Percentiles rank a stretch among this genome's conserved stretches.
Conservation (phyloP, 2,797 vertebrate genomes). For the Ceyx erithaca region DNA sequence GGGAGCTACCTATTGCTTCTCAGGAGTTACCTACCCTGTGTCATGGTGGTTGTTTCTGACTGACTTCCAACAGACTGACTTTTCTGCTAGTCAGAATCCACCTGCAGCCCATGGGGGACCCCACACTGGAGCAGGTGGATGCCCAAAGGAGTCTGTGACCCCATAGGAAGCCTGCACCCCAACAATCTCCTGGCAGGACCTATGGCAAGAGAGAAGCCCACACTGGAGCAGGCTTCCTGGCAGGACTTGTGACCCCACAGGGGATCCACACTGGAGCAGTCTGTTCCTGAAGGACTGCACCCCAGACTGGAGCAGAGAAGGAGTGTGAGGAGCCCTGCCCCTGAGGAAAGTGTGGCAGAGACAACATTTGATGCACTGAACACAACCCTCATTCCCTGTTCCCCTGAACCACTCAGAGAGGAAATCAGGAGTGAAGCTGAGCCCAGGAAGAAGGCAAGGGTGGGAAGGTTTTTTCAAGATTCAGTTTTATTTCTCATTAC, state of each 20-base stretch:
- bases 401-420: fast-evolving
- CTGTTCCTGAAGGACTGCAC: too few relatives aligned
- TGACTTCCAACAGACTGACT: background rate
- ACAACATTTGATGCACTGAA: background rate
- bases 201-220: too few relatives aligned
- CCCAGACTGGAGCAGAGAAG: background rate
- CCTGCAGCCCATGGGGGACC: too few relatives aligned
- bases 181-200: too few relatives aligned
- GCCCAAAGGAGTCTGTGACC: too few relatives aligned
- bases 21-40: background rate
- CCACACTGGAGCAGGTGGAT: too few relatives aligned
- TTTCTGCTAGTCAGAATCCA: background rate
- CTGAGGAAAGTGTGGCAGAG: background rate
- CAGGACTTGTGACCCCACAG: too few relatives aligned
- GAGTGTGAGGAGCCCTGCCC: background rate
- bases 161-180: too few relatives aligned
- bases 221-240: too few relatives aligned
- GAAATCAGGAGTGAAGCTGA: background rate
- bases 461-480: background rate
- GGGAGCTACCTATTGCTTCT: background rate
- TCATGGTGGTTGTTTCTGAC: fast-evolving
- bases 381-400: background rate
- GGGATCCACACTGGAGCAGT: too few relatives aligned
- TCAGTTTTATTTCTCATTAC: background rate
- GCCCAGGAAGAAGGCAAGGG: background rate